phyloP scores from a whole-genome alignment of 92 coral and sea anemone species.

The Anthopleura xanthogrammica region DNA sequence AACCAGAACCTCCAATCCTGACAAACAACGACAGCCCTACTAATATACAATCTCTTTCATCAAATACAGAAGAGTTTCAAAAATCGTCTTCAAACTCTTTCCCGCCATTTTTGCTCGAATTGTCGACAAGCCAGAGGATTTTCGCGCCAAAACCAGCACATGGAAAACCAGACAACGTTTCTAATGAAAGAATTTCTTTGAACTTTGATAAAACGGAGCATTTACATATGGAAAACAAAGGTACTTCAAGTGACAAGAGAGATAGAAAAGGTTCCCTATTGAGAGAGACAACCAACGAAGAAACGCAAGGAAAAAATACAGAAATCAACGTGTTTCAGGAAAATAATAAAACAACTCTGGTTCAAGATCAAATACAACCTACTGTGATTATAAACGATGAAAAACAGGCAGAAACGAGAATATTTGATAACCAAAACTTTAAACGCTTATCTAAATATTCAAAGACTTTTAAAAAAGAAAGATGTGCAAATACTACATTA shows the following conservation, averaged over 20 bases:
- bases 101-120: neutral
- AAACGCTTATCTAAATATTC: no score
- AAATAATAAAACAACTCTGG: neutral
- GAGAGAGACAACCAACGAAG: neutral
- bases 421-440: no score
- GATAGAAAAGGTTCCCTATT: no score
- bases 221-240: neutral
- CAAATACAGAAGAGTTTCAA: neutral
- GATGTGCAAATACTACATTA: neutral
- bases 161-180: neutral
- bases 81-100: neutral
- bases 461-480: neutral
- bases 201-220: neutral
- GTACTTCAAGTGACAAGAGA: neutral
- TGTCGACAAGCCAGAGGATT: neutral
- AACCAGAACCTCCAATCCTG: neutral
- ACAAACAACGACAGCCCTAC: neutral
- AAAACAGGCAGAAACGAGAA: neutral
- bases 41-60: neutral
- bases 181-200: neutral
- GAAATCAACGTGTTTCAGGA: neutral
- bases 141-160: neutral
- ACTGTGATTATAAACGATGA: no score
- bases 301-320: neutral
- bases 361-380: neutral